These are phyloP conservation scores for Malthinus seriepunctatus DNA, from an alignment of 2,888 invertebrate species.

Conservation along the genomic window DNA sequence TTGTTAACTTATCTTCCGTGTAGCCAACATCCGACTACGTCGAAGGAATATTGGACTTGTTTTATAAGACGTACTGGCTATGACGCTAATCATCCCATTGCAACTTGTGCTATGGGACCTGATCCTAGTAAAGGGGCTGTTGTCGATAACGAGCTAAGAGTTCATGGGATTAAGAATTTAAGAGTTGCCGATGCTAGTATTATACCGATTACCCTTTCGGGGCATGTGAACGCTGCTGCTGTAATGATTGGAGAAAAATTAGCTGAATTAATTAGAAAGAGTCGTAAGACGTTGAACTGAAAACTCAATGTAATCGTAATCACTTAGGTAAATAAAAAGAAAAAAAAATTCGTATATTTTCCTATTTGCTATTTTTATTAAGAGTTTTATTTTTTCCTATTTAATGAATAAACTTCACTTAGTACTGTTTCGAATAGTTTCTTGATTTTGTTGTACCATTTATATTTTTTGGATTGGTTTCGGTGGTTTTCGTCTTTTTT, in stretches of 20 bases:
- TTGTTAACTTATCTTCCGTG: slow-evolving; percentile 57
- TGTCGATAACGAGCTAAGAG: slow-evolving; percentile 64
- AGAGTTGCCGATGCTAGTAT: slow-evolving; percentile 70
- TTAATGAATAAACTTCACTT: too few species aligned
- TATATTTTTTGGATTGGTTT: not conserved
- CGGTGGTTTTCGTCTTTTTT: slow-evolving; percentile 2
- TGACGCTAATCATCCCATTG: slow-evolving; percentile 68
- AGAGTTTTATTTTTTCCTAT: too few species aligned
- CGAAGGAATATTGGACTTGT: slow-evolving; percentile 72
- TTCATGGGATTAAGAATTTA: slow-evolving; percentile 61
- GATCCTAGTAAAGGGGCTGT: slow-evolving; percentile 61
- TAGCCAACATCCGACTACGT: slow-evolving; percentile 53
- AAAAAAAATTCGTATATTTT: too few species aligned
- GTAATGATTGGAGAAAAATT: slow-evolving; percentile 62
- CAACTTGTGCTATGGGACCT: slow-evolving; percentile 72
- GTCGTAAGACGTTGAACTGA: too few species aligned
- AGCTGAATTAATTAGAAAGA: too few species aligned
- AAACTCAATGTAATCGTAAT: too few species aligned
- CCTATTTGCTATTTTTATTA: too few species aligned
- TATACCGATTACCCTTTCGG: slow-evolving; percentile 63
- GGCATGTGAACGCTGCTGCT: slow-evolving; percentile 69
- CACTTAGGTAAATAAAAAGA: too few species aligned
- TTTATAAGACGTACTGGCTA: slow-evolving; percentile 59
- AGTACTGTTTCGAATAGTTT: too few species aligned
- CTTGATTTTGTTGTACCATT: too few species aligned